Conservation (phyloP, 2,113 vertebrate species). For the Todiramphus chloris region DNA sequence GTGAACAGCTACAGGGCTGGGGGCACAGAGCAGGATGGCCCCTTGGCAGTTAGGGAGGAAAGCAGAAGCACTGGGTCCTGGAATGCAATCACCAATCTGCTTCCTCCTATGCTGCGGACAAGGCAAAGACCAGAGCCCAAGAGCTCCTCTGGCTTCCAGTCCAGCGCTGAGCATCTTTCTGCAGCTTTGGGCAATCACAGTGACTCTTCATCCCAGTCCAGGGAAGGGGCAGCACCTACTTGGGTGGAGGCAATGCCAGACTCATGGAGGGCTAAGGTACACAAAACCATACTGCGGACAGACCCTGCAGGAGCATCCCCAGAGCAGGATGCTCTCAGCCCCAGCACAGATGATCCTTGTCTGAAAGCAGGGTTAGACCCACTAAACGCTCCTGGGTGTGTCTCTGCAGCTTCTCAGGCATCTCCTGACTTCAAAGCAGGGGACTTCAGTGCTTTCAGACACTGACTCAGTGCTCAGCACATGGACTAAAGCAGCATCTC, state of each 20-base stretch:
- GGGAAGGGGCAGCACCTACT: background rate
- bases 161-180: background rate
- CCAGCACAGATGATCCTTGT: too few relatives aligned
- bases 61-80: fast-evolving
- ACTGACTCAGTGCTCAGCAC: background rate
- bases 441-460: fast-evolving
- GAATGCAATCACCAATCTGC: fast-evolving
- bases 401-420: background rate
- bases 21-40: fast-evolving
- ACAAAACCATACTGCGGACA: fast-evolving
- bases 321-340: fast-evolving
- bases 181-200: background rate
- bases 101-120: fast-evolving
- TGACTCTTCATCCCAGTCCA: fast-evolving
- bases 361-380: background rate
- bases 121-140: background rate
- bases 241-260: background rate
- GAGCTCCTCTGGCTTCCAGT: background rate
- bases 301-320: background rate
- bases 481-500: background rate
- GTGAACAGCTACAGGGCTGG: background rate
- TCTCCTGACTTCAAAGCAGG: background rate
- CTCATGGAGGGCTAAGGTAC: fast-evolving
- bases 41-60: background rate
- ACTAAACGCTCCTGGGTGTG: background rate